Base-by-base conservation (phyloP, 2,888 invertebrate genomes). In the Orthosia gracilis region DNA sequence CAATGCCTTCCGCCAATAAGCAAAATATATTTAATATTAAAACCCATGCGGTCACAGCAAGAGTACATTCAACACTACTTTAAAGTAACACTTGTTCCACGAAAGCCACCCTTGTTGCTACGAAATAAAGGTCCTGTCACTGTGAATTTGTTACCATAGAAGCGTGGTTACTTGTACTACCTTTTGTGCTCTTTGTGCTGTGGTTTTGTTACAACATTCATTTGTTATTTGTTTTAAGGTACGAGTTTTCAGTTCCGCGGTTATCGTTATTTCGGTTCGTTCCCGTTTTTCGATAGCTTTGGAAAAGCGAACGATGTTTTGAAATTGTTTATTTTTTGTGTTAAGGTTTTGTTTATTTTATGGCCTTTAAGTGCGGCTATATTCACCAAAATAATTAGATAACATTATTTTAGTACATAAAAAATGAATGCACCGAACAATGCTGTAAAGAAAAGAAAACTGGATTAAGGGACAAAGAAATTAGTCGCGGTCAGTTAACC, bases 191-290 rank as follows among this genome's bases (percentile, higher is more conserved):
- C 69, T 77, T 78, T 74, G 64, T 65, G 4, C 21, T 71, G 76
- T 13, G 86, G 86, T 75, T 74, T 73, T 77, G 71, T 74, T 73
- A 47, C 12, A 69, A 69, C 47, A 69, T 78, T 72, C 83, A 84
- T 85, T 85, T 79, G 82, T 84, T 74, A 71, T 71, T 75, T 76
- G 59, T 54, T 70, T 68, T 18, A 59, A 66, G 54, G 45, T 66
- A 58, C 23, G 31, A 73, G 65, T 66, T 58, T 67, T 54, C 31
- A 13, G 50, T 76, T 73, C 7, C 40, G 58, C 26, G 70, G 68
- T 66, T 64, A 62, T 62, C 52, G 58, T 47, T 54, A 55, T 63
- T 68, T 77, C 9, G 23, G 31, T 52, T 23, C 7, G 9, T 12
- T 57, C 50, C 50, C 26, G 9, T 50, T 50, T 58, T 47, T 54